Conservation (phyloP, 2,888 invertebrate genomes). For the Pharmacophagus antenor region DNA sequence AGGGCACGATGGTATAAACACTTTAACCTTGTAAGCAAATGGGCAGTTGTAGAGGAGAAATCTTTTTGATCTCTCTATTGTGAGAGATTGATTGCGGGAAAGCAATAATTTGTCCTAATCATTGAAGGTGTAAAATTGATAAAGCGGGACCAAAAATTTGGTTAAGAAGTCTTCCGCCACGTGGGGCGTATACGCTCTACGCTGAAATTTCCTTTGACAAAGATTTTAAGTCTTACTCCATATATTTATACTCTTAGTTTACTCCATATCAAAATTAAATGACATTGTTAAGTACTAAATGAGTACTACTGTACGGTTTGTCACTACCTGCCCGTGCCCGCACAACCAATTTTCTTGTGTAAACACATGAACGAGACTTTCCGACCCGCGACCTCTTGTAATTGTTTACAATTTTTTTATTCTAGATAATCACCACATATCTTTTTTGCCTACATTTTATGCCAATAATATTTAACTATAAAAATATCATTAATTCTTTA, state of each 20-base stretch:
- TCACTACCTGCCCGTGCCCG: conserved; percentile 37
- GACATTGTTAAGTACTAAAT: too few species aligned
- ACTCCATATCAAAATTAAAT: too few species aligned
- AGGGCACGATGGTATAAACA: background rate
- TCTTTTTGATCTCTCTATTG: background rate
- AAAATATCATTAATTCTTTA: too few species aligned
- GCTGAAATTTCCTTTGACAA: too few species aligned
- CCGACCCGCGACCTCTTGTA: conserved; percentile 26
- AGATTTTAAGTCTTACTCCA: conserved; percentile 26
- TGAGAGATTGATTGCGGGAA: background rate
- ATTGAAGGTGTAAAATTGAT: too few species aligned
- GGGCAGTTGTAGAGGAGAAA: background rate
- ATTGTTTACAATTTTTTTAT: conserved; percentile 20
- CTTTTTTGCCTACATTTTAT: background rate
- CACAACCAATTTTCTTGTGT: conserved; percentile 56
- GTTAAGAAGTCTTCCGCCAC: too few species aligned
- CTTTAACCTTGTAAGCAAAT: background rate
- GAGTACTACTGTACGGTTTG: too few species aligned
- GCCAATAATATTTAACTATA: too few species aligned
- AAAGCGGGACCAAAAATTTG: too few species aligned
- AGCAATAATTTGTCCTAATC: too few species aligned
- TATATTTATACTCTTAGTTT: too few species aligned
- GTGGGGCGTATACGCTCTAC: too few species aligned
- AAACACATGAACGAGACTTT: conserved; percentile 53
- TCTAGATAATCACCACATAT: conserved; percentile 31